Conservation (phyloP, 2,888 invertebrate genomes). For the Hypomecis punctinalis region DNA sequence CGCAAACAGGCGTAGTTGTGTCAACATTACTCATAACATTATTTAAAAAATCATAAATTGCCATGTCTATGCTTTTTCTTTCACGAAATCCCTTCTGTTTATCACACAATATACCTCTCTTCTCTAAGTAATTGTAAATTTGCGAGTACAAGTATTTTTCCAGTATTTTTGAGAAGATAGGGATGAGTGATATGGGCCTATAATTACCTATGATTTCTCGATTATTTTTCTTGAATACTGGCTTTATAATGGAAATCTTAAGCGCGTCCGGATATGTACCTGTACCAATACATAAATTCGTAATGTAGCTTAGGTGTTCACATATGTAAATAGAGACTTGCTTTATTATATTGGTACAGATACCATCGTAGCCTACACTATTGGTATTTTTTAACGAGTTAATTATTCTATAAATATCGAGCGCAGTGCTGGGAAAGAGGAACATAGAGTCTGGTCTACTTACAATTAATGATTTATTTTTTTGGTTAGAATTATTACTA, state of each 20-base stretch:
- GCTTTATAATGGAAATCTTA: not conserved
- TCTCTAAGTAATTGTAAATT: not conserved
- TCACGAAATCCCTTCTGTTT: slow-evolving; percentile 15
- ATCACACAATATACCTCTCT: not conserved
- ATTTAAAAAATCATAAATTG: not conserved
- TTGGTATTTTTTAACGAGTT: slow-evolving; percentile 5
- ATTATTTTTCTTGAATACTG: not conserved
- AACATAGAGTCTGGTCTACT: not conserved
- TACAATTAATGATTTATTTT: not conserved
- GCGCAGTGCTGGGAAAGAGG: not conserved
- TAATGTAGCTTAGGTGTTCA: not conserved
- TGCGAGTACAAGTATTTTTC: not conserved
- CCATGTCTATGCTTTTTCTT: slow-evolving; percentile 15
- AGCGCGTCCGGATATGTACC: too few relatives aligned
- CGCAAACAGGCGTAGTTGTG: not conserved
- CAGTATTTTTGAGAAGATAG: not conserved
- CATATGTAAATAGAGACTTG: not conserved
- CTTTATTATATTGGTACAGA: not conserved
- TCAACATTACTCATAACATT: not conserved
- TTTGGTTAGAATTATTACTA: not conserved
- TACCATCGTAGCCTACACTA: slow-evolving; percentile 1
- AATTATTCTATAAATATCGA: not conserved
- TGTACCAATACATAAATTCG: not conserved
- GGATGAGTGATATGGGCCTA: not conserved
- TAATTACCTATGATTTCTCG: not conserved